A percentile compares a stretch with the other conserved stretches of the same genome.
These are phyloP conservation scores for Podiceps cristatus DNA, from an alignment of 2,113 vertebrate genomes.

Conservation along the genomic window DNA sequence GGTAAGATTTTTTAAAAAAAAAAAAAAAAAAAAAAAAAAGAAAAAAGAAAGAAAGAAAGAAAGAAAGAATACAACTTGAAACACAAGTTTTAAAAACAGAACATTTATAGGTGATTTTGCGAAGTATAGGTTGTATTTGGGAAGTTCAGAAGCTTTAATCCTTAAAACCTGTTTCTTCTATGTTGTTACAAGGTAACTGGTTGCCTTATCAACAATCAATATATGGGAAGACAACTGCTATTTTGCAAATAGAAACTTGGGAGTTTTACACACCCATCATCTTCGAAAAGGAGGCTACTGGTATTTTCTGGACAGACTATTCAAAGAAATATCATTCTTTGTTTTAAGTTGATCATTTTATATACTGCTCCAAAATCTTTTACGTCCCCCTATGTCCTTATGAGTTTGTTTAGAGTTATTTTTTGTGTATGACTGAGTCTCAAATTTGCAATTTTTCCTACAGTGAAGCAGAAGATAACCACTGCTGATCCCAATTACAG, in stretches of 20 bases:
- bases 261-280: background rate
- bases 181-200: background rate
- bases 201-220: background rate
- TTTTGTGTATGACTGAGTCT: background rate
- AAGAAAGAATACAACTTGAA: background rate
- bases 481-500: background rate
- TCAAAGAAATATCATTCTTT: background rate
- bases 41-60: too few species aligned
- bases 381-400: background rate
- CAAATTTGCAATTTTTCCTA: conserved; percentile 10
- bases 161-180: background rate
- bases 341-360: background rate
- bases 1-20: background rate
- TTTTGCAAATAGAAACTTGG: background rate
- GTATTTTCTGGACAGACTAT: background rate
- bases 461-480: conserved; percentile 32
- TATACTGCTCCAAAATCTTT: background rate
- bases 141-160: background rate
- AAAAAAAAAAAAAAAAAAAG: background rate
- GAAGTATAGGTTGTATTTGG: background rate
- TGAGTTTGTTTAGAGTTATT: background rate
- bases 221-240: background rate
- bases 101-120: background rate
- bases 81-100: background rate
- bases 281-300: background rate